These are phyloP conservation scores for Gopherus flavomarginatus DNA, from an alignment of 2,113 vertebrate species.

Conservation along the genomic window DNA sequence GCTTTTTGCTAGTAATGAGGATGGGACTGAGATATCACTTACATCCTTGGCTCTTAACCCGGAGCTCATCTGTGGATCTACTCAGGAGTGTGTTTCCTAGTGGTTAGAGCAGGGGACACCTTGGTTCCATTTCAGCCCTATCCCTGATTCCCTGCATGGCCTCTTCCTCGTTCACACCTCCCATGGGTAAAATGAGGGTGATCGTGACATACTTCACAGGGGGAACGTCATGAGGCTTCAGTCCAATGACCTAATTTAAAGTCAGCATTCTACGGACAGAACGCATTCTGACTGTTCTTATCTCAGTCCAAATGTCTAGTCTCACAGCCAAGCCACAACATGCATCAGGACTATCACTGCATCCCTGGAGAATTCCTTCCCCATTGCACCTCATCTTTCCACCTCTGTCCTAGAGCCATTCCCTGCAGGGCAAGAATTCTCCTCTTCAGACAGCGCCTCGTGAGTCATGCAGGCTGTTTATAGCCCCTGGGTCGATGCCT, in stretches of 20 bases:
- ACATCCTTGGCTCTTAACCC: not conserved
- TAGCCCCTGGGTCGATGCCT: not conserved
- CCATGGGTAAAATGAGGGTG: not conserved
- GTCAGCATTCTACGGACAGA: not conserved
- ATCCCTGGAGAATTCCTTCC: not conserved
- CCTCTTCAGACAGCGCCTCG: not conserved
- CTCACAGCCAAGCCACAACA: not conserved
- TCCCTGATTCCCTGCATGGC: not conserved
- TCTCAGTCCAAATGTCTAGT: not conserved
- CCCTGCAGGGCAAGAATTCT: not conserved
- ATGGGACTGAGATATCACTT: not conserved
- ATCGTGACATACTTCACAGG: not conserved
- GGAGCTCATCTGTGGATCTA: not conserved
- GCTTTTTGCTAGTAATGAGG: not conserved
- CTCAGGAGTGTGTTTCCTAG: not conserved
- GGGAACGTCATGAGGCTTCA: not conserved
- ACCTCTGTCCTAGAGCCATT: not conserved
- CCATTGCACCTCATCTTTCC: not conserved
- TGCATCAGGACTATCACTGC: not conserved
- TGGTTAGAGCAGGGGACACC: not conserved
- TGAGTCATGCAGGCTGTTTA: not conserved
- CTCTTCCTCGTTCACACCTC: not conserved
- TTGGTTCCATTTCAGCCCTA: not conserved
- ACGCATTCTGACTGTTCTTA: not conserved
- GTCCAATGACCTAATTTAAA: too few species aligned